phyloP scores from a whole-genome alignment of 2,113 vertebrate genomes.

The Ranitomeya variabilis region DNA sequence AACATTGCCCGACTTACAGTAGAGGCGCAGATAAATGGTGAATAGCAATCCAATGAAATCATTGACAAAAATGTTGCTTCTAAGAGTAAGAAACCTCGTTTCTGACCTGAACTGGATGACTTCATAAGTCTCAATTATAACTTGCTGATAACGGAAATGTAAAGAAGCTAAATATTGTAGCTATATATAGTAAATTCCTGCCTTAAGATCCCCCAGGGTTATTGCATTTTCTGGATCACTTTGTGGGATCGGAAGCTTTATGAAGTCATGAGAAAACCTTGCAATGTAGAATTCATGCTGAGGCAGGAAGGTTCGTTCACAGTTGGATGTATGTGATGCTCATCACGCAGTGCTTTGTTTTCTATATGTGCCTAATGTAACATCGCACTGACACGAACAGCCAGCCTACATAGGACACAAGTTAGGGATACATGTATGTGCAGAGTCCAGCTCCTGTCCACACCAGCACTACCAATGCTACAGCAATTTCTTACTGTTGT shows the following conservation, averaged over 20 bases:
- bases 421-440: background rate
- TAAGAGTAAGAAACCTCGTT: background rate
- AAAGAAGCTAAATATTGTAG: background rate
- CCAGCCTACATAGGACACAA: background rate
- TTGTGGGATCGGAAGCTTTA: conserved; percentile 52
- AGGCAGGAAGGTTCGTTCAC: conserved; percentile 45
- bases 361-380: background rate
- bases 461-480: background rate
- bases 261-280: conserved; percentile 54
- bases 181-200: conserved; percentile 9
- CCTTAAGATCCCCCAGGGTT: conserved; percentile 33
- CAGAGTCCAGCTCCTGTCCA: background rate
- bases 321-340: conserved; percentile 43
- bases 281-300: conserved; percentile 47
- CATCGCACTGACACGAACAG: background rate
- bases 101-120: conserved; percentile 23
- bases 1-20: background rate
- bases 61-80: background rate
- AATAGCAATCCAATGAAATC: conserved; percentile 10
- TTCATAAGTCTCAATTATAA: conserved; percentile 22
- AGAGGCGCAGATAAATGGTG: background rate
- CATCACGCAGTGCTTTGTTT: background rate
- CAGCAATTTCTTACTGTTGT: background rate
- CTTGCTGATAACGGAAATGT: conserved; percentile 21
- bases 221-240: conserved; percentile 40